Evolutionary conservation across 2,113 vertebrate species (phyloP).

Genomic region (Piprites chloris): DNA sequence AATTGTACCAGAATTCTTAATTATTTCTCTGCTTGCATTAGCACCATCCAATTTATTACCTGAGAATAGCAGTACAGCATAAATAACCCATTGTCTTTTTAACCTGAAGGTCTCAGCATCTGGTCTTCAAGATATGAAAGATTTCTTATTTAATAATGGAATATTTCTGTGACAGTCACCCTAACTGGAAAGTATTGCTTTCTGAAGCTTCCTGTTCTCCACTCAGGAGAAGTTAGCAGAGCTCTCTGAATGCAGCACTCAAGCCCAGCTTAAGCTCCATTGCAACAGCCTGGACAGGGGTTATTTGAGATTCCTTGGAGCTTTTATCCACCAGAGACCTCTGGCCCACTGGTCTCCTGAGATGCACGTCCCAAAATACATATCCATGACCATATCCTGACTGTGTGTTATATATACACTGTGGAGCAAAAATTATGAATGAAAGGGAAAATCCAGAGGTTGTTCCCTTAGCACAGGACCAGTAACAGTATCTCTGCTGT

Average conservation of each 20-base stretch:
- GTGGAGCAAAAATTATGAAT: not conserved
- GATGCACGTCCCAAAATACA: accelerated
- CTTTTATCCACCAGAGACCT: not conserved
- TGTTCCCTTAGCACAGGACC: not conserved
- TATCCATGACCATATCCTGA: not conserved
- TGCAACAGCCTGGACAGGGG: not conserved
- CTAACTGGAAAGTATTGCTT: not conserved
- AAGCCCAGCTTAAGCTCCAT: not conserved
- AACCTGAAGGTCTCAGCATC: not conserved
- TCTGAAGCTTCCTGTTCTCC: not conserved
- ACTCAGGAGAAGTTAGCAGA: not conserved
- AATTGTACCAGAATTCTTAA: not conserved
- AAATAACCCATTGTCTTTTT: conserved; percentile 19
- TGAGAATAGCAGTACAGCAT: not conserved
- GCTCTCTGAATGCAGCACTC: not conserved
- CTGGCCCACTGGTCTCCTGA: not conserved
- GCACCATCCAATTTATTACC: not conserved
- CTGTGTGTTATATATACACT: no score
- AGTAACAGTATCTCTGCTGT: not conserved
- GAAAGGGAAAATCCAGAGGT: not conserved
- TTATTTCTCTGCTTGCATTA: not conserved
- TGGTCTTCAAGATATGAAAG: conserved; percentile 11
- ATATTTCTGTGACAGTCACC: not conserved
- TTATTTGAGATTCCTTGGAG: not conserved
- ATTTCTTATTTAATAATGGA: not conserved